Conservation (phyloP, 1,140 invertebrate species). For the Plectrocnemia conspersa region DNA sequence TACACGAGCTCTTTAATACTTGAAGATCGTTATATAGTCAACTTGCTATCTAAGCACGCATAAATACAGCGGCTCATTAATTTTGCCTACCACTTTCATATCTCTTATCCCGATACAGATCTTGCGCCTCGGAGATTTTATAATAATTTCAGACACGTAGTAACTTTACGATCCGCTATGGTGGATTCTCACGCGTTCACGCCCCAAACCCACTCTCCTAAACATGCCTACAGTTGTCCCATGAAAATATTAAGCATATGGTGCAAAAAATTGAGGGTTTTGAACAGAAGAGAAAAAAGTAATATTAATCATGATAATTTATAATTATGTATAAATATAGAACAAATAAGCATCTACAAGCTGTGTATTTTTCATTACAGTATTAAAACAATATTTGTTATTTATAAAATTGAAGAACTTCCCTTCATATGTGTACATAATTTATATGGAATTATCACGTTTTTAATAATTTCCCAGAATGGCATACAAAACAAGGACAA, state of each 20-base stretch:
- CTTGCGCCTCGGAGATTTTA: conserved; percentile 24
- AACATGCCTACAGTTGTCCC: no score
- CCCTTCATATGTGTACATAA: no score
- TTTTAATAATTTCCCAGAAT: conserved; percentile 23
- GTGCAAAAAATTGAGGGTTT: no score
- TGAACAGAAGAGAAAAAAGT: no score
- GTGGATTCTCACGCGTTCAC: conserved; percentile 30
- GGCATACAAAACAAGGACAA: conserved; percentile 8
- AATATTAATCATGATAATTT: no score
- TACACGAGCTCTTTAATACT: neutral
- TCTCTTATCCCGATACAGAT: conserved; percentile 23
- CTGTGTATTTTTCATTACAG: no score
- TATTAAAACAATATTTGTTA: no score
- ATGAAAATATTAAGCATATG: no score
- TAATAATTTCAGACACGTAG: conserved; percentile 28
- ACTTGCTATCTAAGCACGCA: neutral
- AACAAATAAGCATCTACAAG: no score
- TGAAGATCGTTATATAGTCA: neutral
- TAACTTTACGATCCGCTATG: conserved; percentile 16
- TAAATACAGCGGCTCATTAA: conserved; percentile 13
- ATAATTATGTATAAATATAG: no score
- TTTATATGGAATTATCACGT: conserved; percentile 14
- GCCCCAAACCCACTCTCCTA: no score
- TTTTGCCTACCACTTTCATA: conserved; percentile 24
- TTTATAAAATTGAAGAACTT: no score